Conservation (phyloP, 2,113 vertebrate species). For the Arenaria interpres region DNA sequence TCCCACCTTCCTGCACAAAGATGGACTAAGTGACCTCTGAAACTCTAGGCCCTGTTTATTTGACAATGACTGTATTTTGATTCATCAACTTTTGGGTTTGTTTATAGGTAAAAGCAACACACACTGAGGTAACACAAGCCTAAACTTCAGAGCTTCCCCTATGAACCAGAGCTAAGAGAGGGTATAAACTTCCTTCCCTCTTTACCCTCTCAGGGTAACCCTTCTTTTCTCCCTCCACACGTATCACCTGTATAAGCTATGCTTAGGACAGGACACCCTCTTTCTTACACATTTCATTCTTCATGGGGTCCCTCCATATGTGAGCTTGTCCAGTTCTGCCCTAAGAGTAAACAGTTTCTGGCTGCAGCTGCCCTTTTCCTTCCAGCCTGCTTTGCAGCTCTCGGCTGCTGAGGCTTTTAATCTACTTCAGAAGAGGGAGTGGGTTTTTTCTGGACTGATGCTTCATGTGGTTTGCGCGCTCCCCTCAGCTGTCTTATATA, state of each 20-base stretch:
- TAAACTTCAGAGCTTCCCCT: background rate
- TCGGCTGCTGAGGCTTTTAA: background rate
- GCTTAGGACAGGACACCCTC: background rate
- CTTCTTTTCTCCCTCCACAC: background rate
- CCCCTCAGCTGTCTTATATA: background rate
- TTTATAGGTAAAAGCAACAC: background rate
- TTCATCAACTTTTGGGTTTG: background rate
- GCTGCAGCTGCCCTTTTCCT: background rate
- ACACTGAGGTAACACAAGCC: background rate
- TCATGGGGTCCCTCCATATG: background rate
- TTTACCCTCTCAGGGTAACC: background rate
- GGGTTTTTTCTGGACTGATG: background rate
- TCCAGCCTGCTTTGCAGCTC: background rate
- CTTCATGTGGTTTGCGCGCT: background rate
- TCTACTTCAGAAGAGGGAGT: background rate
- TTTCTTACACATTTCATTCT: background rate
- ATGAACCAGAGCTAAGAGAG: background rate
- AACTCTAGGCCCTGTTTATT: background rate
- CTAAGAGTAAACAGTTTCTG: background rate
- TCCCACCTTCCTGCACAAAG: background rate
- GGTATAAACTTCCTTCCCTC: background rate
- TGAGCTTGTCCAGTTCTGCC: background rate
- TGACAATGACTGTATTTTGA: background rate
- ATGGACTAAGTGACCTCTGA: background rate
- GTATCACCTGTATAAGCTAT: background rate